Evolutionary conservation across 2,888 invertebrate species (phyloP), one percentile per base, ranked within the genome.

Genomic region (Cremastinae sp.): DNA sequence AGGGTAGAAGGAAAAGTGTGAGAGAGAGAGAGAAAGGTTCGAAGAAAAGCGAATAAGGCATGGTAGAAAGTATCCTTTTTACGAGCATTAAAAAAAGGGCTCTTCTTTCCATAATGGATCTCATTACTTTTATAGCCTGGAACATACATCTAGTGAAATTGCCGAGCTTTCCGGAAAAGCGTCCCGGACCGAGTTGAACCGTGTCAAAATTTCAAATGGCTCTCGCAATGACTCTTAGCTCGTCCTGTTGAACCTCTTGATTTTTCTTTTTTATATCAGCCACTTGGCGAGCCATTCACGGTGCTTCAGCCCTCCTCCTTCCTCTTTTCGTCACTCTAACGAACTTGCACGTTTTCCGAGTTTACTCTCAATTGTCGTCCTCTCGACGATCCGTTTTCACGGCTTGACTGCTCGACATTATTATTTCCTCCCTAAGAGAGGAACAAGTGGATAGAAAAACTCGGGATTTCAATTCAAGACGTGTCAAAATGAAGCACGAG

Each of bases 71-170:
- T 58, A 71, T 54, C 61, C 58, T 61, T 79, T 79, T 81, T 80
- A 78, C 75, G 79, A 80, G 78, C 79, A 72, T n/a, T n/a, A 80
- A 81, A 81, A 56, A 38, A 36, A 53, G 22, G 16, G 86, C 84
- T 83, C 85, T 83, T 83, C 80, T 83, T 86, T 87, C 59, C 69
- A 87, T 88, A 87, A 88, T 86, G 87, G 86, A 87, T 87, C 88
- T 87, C 88, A 86, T 88, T 88, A 88, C 87, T 88, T 88, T 88
- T 88, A 88, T 88, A 86, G 86, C 84, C 78, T 68, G 51, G 83
- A 82, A 84, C 87, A 85, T 86, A 88, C 85, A 86, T 87, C 85
- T 81, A 82, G 84, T 80, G 82, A 86, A 87, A 88, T 87, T 87
- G 83, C 86, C 84, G n/a, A 82, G 79, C 81, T 81, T 82, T 78